These are phyloP conservation scores for Caenorhabditis macrosperma DNA, from an alignment of 2,888 invertebrate species.

Conservation along the genomic window DNA sequence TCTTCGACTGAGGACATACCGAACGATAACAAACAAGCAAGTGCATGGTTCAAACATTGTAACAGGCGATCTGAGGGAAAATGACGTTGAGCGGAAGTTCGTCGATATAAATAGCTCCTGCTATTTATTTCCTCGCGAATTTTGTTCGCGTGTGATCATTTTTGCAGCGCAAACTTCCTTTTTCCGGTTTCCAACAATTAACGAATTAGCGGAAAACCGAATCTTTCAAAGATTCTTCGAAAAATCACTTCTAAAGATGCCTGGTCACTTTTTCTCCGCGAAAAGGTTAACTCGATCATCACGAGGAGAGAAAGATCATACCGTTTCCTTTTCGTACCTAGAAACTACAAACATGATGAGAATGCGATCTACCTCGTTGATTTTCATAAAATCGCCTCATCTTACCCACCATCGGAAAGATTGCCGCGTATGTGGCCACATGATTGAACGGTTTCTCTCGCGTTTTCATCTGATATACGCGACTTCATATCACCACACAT, in stretches of 20 bases:
- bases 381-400: conserved; percentile 38
- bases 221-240: not conserved
- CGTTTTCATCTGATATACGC: not conserved
- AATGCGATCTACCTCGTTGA: conserved; percentile 4
- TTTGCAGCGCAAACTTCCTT: no score
- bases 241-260: conserved; percentile 1
- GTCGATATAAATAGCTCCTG: no score
- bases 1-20: not conserved
- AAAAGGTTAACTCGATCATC: conserved; percentile 10
- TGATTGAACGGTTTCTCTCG: conserved; percentile 53
- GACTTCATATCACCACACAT: not conserved
- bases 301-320: conserved; percentile 1
- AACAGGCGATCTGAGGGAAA: not conserved
- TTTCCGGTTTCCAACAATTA: not conserved
- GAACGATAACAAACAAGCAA: not conserved
- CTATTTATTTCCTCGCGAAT: no score
- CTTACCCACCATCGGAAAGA: conserved; percentile 3
- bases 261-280: not conserved
- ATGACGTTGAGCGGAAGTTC: not conserved
- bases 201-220: not conserved
- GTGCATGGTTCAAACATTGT: not conserved
- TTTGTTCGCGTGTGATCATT: no score
- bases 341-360: conserved; percentile 22
- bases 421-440: conserved; percentile 24
- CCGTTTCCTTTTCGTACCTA: conserved; percentile 1